Evolutionary conservation across 1,140 invertebrate species (phyloP).

Genomic region (Drosophila lacertosa): DNA sequence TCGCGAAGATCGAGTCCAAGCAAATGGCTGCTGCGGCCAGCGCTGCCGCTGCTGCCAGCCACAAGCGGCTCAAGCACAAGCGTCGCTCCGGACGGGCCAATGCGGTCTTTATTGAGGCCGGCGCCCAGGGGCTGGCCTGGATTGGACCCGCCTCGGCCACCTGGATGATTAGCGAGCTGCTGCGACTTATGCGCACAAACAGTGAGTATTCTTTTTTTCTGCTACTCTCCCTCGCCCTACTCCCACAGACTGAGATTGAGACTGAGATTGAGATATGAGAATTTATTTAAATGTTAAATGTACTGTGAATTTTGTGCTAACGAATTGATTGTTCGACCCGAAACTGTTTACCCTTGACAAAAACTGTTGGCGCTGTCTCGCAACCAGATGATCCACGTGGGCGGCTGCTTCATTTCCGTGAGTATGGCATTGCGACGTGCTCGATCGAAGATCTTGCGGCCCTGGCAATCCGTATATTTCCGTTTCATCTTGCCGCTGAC

Average conservation of each 20-base stretch:
- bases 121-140: conserved; percentile 94
- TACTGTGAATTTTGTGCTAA: too few species aligned
- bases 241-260: too few species aligned
- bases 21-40: conserved; percentile 41
- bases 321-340: too few species aligned
- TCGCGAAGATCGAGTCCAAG: conserved; percentile 78
- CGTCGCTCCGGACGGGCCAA: conserved; percentile 83
- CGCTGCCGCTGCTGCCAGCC: conserved; percentile 29
- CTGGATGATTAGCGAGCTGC: conserved; percentile 90
- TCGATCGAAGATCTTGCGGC: conserved; percentile 59
- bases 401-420: conserved; percentile 76
- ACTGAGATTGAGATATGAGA: too few species aligned
- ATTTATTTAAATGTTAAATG: too few species aligned
- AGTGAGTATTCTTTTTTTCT: too few species aligned
- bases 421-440: conserved; percentile 63
- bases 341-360: neutral
- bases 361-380: conserved; percentile 2
- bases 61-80: conserved; percentile 74
- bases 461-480: conserved; percentile 57
- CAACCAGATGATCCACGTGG: conserved; percentile 57
- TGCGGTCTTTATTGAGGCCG: conserved; percentile 87
- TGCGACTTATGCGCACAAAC: conserved; percentile 87
- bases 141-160: conserved; percentile 91
- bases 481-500: neutral
- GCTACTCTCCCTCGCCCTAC: too few species aligned